A percentile compares a stretch with the other conserved stretches of the same genome.
Conservation (phyloP, 1,140 invertebrate genomes). For the Trichonephila inaurata region DNA sequence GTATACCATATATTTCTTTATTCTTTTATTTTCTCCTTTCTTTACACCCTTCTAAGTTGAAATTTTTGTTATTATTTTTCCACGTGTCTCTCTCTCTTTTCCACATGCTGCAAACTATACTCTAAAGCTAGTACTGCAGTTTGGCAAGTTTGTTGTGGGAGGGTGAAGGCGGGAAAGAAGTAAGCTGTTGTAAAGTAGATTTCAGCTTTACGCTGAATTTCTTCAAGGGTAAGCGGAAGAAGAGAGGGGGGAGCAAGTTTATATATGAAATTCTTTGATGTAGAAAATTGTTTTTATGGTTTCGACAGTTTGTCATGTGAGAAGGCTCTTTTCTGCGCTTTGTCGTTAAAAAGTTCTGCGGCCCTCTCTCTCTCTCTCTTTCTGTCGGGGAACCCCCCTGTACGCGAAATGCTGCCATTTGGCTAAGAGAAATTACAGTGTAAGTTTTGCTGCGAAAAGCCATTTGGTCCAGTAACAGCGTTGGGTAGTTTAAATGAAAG, state of each 20-base stretch:
- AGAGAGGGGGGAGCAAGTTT: not conserved
- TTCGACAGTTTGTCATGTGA: constrained; percentile 57
- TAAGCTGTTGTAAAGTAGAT: constrained; percentile 32
- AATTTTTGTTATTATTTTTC: constrained; percentile 4
- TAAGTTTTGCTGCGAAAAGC: constrained; percentile 19
- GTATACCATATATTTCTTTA: not conserved
- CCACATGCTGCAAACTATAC: not conserved
- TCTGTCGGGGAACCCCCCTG: not conserved
- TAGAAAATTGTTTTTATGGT: constrained; percentile 69
- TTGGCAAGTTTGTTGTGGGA: not conserved
- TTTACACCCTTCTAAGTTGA: not conserved
- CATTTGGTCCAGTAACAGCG: not conserved
- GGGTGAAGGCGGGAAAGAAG: not conserved
- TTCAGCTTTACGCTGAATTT: constrained; percentile 59
- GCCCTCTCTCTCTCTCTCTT: not conserved
- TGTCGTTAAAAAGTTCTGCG: constrained; percentile 42
- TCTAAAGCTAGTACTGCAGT: not conserved
- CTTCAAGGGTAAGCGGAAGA: not conserved
- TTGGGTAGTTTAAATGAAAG: not conserved
- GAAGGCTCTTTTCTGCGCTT: constrained; percentile 9
- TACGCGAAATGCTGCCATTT: not conserved
- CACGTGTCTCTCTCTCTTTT: not conserved
- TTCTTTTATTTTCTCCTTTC: not conserved
- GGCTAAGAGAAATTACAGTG: constrained; percentile 27
- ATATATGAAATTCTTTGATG: constrained; percentile 30